Percentiles rank a stretch among this genome's conserved stretches.
phyloP scores from a whole-genome alignment of 2,888 invertebrate species.

The Phyto melanocephala region DNA sequence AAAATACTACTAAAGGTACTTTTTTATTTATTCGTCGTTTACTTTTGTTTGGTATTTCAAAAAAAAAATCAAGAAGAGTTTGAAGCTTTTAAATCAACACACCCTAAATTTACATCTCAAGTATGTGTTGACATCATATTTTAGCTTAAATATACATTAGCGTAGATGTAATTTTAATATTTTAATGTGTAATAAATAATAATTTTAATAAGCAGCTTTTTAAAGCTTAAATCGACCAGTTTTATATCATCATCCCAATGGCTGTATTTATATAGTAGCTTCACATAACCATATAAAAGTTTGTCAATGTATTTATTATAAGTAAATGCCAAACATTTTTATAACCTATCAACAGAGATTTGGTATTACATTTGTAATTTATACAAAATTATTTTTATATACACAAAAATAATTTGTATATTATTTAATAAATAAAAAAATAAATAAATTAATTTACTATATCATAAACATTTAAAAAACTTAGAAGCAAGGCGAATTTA shows the following conservation, averaged over 20 bases:
- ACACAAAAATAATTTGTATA: too few species aligned
- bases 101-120: constrained; percentile 24
- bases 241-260: not conserved
- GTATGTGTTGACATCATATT: constrained; percentile 33
- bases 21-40: not conserved
- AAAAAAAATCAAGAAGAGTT: not conserved
- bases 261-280: not conserved
- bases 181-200: constrained; percentile 12
- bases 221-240: constrained; percentile 1
- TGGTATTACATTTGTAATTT: too few species aligned
- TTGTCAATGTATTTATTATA: too few species aligned
- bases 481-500: too few species aligned
- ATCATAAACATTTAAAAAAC: too few species aligned
- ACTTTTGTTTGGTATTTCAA: not conserved
- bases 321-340: too few species aligned
- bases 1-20: constrained; percentile 16
- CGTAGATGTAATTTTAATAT: constrained; percentile 1
- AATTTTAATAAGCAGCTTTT: constrained; percentile 18
- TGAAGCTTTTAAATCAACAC: not conserved
- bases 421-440: too few species aligned
- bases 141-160: constrained; percentile 30
- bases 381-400: too few species aligned
- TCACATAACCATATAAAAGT: too few species aligned
- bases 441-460: too few species aligned
- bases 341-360: too few species aligned